These are phyloP conservation scores for Brachionichthys hirsutus DNA, from an alignment of 2,113 vertebrate species.

Conservation along the genomic window DNA sequence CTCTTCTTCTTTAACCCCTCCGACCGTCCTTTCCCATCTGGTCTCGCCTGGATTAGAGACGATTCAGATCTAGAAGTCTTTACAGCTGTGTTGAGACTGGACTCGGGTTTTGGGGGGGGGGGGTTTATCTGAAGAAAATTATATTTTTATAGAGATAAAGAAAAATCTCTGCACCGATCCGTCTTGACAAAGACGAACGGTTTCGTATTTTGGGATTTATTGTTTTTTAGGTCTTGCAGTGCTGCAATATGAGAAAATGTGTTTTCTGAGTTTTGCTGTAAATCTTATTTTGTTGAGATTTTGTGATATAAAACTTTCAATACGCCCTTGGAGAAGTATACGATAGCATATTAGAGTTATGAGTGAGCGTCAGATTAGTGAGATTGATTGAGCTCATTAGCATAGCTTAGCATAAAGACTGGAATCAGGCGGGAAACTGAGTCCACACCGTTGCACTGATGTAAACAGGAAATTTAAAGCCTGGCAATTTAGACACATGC, in stretches of 20 bases:
- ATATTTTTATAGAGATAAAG: constrained; percentile 13
- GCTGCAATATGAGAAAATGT: constrained; percentile 5
- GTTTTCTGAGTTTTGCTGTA: too few relatives aligned
- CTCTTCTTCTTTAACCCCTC: constrained; percentile 19
- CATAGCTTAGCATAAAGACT: background rate
- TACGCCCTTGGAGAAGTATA: too few relatives aligned
- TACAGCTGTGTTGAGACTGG: background rate
- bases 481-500: too few relatives aligned
- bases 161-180: background rate
- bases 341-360: background rate
- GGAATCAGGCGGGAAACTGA: background rate
- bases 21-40: constrained; percentile 18
- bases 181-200: constrained; percentile 18
- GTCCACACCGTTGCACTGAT: too few relatives aligned
- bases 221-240: constrained; percentile 8
- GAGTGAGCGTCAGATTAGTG: too few relatives aligned
- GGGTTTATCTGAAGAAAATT: background rate
- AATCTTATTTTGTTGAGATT: too few relatives aligned
- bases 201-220: constrained; percentile 24
- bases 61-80: constrained; percentile 7
- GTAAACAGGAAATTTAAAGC: too few relatives aligned
- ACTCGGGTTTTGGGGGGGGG: too few relatives aligned
- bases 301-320: too few relatives aligned
- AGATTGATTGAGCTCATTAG: background rate
- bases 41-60: constrained; percentile 28